A percentile compares a stretch with the other conserved stretches of the same genome.
Evolutionary conservation across 2,888 invertebrate genomes (phyloP).

Genomic region (Xiphydria camelus): DNA sequence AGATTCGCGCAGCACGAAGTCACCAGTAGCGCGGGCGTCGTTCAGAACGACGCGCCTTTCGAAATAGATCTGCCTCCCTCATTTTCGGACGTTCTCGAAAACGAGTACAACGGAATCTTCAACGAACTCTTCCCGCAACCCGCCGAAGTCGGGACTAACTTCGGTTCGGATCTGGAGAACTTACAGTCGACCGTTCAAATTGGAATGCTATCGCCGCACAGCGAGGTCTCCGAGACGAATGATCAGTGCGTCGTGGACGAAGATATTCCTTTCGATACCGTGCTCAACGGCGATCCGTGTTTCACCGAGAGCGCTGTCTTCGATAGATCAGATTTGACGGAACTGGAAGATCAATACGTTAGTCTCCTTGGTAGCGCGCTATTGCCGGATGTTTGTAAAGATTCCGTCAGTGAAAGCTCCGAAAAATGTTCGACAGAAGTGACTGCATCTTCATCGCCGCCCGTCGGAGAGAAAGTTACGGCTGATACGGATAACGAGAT

Average conservation of each 20-base stretch:
- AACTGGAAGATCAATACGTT: conserved; percentile 28
- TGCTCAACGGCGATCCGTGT: conserved; percentile 31
- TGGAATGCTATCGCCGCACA: conserved; percentile 16
- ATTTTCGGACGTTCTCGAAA: conserved; percentile 6
- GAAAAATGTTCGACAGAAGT: background rate
- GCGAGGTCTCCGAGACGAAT: conserved; percentile 15
- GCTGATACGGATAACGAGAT: background rate
- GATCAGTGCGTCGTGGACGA: conserved; percentile 14
- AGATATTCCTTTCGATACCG: conserved; percentile 21
- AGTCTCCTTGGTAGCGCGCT: conserved; percentile 26
- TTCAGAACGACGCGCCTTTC: background rate
- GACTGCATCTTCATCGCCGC: background rate
- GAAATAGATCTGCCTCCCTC: conserved; percentile 3
- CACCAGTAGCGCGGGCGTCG: background rate
- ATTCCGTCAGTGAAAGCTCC: background rate
- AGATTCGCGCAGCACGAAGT: background rate
- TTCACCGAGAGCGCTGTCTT: conserved; percentile 31
- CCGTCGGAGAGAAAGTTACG: conserved; percentile 9
- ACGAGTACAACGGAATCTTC: conserved; percentile 9
- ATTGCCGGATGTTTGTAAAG: conserved; percentile 16
- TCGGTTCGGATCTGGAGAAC: conserved; percentile 22
- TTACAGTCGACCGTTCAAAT: conserved; percentile 19
- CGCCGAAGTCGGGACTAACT: conserved; percentile 21
- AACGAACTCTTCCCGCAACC: conserved; percentile 21
- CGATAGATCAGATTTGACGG: conserved; percentile 29